Base-by-base conservation (phyloP, 2,113 vertebrate genomes). In the Prionailurus viverrinus region DNA sequence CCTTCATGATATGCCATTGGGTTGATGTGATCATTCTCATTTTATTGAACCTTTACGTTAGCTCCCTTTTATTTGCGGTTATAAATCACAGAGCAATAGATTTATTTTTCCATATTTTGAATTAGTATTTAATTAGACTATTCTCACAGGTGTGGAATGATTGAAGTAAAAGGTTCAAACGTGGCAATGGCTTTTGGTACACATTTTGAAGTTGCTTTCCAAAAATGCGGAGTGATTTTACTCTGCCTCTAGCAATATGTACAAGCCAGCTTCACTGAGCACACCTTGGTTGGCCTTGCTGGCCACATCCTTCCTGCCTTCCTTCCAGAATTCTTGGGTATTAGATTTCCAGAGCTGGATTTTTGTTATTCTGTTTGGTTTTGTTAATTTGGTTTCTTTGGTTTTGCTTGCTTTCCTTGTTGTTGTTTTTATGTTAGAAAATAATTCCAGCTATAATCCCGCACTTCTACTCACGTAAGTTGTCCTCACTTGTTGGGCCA, bases 81-180 rank as follows among this genome's bases (percentile, higher is more conserved):
- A 53, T 33, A 53, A 45, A 33, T 79, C 55, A 89, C 15, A 36
- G 4, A 78, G 45, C 39, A 55, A n/a, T 71, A 13, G 9, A 63
- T 90, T 51, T 81, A 27, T 58, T 86, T 90, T 79, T 48, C 21
- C 21, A 8, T 76, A 89, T 84, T 89, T 94, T 71, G 78, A 96
- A 83, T 76, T 61, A 36, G n/a, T 27, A 73, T 87, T 96, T 76
- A 83, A 84, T 90, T 91, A 95, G 48, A 63, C 33, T 36, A 13
- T 29, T 68, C 51, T 89, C 58, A 85, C 13, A 92, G 80, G 66
- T 92, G 45, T 66, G 45, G 58, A 33, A 89, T 36, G 41, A 66
- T 39, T 33, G 61, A 85, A 53, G 21, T 45, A 71, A 69, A 88
- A 93, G 55, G 27, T 65, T 80, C 87, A 95, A 88, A 86, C 31